Evolutionary conservation across 2,113 vertebrate genomes (phyloP), one percentile per base, ranked within the genome.

Genomic region (Amphiprion percula): DNA sequence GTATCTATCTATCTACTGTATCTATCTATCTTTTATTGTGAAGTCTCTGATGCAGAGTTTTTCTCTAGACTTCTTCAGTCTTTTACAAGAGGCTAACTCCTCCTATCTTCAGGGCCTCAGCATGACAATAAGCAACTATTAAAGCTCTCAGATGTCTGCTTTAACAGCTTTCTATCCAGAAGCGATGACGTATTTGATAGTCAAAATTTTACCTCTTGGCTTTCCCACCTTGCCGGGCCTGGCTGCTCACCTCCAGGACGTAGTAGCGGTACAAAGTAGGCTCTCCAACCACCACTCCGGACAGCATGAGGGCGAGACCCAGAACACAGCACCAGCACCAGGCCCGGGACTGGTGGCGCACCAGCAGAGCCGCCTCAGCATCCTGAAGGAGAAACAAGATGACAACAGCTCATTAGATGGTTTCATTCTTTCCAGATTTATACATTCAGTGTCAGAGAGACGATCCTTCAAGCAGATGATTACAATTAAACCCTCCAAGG

Each of bases 281-380:
- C 97, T 81, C 97, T 4, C 97, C 97, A 0, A 99, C 95, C 77
- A 99, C 96, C 76, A 98, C 94, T 0, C 97, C 97, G 4, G 96
- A 97, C 74, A 99, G 92, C 95, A 99, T 96, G 67, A 99, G 97
- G 41, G 96, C 97, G 68, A 99, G 61, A 28, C 97, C 97, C 49
- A 99, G 96, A 79, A 79, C 96, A 98, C 96, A 99, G 91, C 97
- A 99, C 96, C 97, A 99, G 87, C 97, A 98, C 97, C 97, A 99
- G 67, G 96, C 94, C 64, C 95, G 95, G 66, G 96, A 96, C 63
- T 95, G 93, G 5, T 71, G 96, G 60, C 88, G 95, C 56, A 95
- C 82, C 9, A 90, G 92, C 44, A 96, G 88, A 0, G 92, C 95
- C 6, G 94, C 96, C 71, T 97, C 97, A 0, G 95, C 91, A 84